Evolutionary conservation across 35 echinoderm and acorn worm species (phyloP).

Genomic region (Strongylocentrotus purpuratus): DNA sequence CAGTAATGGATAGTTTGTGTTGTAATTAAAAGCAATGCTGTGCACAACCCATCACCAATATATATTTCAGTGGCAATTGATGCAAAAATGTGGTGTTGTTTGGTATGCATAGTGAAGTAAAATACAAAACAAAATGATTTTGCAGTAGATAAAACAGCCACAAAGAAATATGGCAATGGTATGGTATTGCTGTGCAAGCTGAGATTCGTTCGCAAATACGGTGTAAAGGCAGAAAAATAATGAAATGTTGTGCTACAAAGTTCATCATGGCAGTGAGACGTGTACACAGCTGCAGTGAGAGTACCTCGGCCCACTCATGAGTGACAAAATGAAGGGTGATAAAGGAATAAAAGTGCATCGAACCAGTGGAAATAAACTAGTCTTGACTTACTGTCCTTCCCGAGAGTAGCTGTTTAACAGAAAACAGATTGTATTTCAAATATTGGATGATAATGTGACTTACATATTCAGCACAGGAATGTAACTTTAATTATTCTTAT

Average conservation of each 20-base stretch:
- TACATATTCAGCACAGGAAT: neutral
- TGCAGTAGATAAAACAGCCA: too few species aligned
- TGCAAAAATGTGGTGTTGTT: too few species aligned
- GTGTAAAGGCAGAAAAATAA: neutral
- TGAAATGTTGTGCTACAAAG: neutral
- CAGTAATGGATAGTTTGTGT: neutral
- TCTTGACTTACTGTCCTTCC: conserved; percentile 41
- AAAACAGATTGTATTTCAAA: neutral
- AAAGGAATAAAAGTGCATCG: neutral
- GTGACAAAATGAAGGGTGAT: neutral
- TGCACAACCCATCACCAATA: neutral
- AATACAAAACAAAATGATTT: too few species aligned
- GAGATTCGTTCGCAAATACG: neutral
- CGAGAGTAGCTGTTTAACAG: conserved; percentile 23
- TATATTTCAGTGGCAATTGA: neutral
- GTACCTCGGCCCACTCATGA: neutral
- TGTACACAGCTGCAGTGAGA: neutral
- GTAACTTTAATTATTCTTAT: neutral
- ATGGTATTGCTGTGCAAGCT: neutral
- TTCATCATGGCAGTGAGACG: neutral
- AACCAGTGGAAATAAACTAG: neutral
- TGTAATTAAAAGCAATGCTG: neutral
- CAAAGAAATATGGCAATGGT: too few species aligned
- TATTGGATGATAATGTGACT: neutral
- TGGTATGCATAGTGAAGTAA: too few species aligned